Evolutionary conservation across 2,113 vertebrate genomes (phyloP).

Genomic region (Psammodynastes pulverulentus): DNA sequence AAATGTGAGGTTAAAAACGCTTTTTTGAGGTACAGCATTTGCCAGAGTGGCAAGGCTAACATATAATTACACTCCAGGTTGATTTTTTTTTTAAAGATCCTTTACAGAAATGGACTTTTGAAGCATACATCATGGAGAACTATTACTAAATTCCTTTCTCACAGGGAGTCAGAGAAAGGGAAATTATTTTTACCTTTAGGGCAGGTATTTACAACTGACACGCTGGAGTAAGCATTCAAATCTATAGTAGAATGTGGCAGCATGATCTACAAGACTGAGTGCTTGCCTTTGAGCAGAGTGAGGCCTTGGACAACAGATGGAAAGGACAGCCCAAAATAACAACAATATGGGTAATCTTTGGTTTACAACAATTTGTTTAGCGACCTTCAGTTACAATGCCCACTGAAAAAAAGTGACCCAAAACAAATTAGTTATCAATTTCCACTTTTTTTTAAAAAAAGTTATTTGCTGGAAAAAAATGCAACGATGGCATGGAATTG

Average conservation of each 20-base stretch:
- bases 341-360: too few species aligned
- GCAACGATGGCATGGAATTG: background rate
- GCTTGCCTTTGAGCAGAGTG: background rate
- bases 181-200: background rate
- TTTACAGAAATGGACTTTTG: background rate
- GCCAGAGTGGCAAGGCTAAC: background rate
- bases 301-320: background rate
- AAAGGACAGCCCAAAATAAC: background rate
- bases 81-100: background rate
- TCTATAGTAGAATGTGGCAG: background rate
- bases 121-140: background rate
- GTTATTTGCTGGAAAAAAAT: background rate
- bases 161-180: background rate
- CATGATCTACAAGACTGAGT: background rate
- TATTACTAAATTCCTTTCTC: background rate
- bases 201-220: background rate
- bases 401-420: too few species aligned
- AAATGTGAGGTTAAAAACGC: background rate
- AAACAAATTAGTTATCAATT: background rate
- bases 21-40: background rate
- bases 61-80: background rate
- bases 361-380: too few species aligned
- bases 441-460: background rate
- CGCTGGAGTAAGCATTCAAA: background rate
- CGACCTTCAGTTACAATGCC: too few species aligned